Conservation (phyloP, 2,113 vertebrate species). For the Casuarius casuarius region DNA sequence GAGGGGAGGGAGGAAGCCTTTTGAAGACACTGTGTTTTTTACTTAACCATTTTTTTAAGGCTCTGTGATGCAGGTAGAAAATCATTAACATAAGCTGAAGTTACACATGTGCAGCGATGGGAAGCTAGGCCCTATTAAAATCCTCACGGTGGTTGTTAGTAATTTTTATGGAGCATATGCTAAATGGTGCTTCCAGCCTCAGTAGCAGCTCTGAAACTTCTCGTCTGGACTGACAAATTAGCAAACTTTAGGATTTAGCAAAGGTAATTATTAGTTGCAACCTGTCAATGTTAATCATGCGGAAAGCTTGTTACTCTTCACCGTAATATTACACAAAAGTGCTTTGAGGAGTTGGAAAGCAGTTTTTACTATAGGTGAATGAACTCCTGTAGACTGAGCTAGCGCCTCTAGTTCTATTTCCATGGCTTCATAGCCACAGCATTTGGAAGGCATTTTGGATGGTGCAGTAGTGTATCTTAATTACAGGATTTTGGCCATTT, state of each 20-base stretch:
- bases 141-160: background rate
- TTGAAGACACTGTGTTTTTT: background rate
- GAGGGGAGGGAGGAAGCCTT: background rate
- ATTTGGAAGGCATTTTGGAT: background rate
- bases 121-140: background rate
- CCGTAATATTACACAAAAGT: background rate
- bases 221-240: background rate
- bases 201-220: background rate
- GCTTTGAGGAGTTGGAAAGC: background rate
- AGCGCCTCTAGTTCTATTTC: background rate
- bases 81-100: background rate
- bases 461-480: background rate
- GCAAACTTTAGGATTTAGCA: background rate
- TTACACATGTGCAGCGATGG: background rate
- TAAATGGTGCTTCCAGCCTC: background rate
- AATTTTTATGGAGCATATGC: background rate
- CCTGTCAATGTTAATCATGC: background rate
- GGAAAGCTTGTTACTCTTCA: background rate
- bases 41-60: background rate
- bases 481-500: background rate
- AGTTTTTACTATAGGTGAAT: background rate
- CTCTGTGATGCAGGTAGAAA: background rate
- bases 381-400: background rate
- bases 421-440: background rate
- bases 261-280: background rate